Evolutionary conservation across 1,140 invertebrate species (phyloP).

Genomic region (Ceratosolen solmsi): DNA sequence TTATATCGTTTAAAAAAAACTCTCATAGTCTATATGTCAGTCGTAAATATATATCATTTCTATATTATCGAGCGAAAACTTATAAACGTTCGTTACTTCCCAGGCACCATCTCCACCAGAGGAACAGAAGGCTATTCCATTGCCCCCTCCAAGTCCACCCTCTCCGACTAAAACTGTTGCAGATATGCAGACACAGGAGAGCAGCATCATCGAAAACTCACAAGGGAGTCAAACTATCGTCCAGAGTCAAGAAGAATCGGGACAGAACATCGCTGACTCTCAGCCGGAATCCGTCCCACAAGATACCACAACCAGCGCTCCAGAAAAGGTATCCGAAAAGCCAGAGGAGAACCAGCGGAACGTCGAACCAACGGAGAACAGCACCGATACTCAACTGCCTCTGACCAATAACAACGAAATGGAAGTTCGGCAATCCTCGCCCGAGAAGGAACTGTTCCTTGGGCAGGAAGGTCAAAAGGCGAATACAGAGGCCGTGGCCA

Average conservation of each 20-base stretch:
- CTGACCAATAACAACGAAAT: not conserved
- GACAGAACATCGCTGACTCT: not conserved
- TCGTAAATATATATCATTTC: not conserved
- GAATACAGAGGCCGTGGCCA: too few relatives aligned
- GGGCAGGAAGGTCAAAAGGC: not conserved
- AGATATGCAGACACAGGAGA: not conserved
- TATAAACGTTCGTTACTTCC: not conserved
- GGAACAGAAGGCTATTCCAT: conserved; percentile 43
- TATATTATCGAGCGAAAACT: too few relatives aligned
- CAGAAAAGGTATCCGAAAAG: conserved; percentile 36
- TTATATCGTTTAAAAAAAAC: not conserved
- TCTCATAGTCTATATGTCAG: not conserved
- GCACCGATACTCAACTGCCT: not conserved
- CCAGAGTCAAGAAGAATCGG: not conserved
- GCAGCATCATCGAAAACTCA: not conserved
- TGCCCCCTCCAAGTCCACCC: conserved; percentile 33
- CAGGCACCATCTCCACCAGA: not conserved
- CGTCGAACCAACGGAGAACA: conserved; percentile 21
- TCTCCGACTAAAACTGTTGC: conserved; percentile 26
- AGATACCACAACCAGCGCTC: not conserved
- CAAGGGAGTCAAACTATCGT: not conserved
- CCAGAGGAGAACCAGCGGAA: not conserved
- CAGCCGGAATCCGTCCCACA: not conserved
- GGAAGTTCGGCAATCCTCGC: conserved; percentile 51
- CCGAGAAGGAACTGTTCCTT: conserved; percentile 38